Conservation (phyloP, 2,888 invertebrate genomes). For the Mechanitis messenoides region DNA sequence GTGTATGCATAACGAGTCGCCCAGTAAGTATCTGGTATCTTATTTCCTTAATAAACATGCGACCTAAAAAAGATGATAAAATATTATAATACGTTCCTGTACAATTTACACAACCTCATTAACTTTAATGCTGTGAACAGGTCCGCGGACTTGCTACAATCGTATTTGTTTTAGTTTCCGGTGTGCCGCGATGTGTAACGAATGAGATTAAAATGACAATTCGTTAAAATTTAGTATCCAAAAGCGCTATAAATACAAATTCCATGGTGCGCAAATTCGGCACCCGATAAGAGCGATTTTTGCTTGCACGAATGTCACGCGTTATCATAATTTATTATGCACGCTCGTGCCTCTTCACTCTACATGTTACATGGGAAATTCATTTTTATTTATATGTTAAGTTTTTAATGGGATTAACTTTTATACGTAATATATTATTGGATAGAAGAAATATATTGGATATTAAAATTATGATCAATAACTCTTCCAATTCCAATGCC, state of each 20-base stretch:
- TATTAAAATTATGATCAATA: too few relatives aligned
- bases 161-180: conserved; percentile 27
- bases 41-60: too few relatives aligned
- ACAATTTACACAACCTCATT: conserved; percentile 8
- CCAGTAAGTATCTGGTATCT: too few relatives aligned
- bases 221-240: conserved; percentile 33
- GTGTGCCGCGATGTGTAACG: conserved; percentile 27
- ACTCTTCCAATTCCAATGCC: too few relatives aligned
- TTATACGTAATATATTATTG: not conserved
- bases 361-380: conserved; percentile 22
- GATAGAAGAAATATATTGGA: not conserved
- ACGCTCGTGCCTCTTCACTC: conserved; percentile 38
- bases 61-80: not conserved
- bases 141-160: not conserved
- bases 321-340: conserved; percentile 51
- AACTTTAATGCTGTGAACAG: not conserved
- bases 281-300: conserved; percentile 48
- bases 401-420: conserved; percentile 17
- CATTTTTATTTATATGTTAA: conserved; percentile 25
- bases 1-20: too few relatives aligned
- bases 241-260: conserved; percentile 33
- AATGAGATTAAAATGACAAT: conserved; percentile 33
- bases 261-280: conserved; percentile 39
- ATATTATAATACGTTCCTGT: not conserved
- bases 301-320: conserved; percentile 39